Conservation (phyloP, 2,113 vertebrate genomes). For the Panthera uncia region DNA sequence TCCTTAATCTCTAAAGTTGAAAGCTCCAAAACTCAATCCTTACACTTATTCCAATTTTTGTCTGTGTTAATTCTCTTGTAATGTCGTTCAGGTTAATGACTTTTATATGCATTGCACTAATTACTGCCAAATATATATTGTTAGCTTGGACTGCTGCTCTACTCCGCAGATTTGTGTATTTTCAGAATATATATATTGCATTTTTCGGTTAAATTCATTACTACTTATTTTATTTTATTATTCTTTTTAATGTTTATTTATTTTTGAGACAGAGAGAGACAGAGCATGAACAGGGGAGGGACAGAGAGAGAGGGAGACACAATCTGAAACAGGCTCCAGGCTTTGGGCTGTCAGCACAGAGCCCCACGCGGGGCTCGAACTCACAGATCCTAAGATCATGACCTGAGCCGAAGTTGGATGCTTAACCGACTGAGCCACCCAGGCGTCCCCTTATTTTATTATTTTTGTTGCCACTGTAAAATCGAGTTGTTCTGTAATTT, state of each 20-base stretch:
- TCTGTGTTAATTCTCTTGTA: neutral
- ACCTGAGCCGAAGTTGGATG: too few relatives aligned
- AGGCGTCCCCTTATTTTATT: neutral
- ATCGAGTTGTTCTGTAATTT: neutral
- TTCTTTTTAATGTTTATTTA: neutral
- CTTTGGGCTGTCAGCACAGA: too few relatives aligned
- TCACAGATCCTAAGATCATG: too few relatives aligned
- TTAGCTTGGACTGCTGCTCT: neutral
- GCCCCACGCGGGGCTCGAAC: too few relatives aligned
- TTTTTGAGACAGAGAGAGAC: too few relatives aligned
- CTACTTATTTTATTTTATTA: neutral
- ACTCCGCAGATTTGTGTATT: neutral
- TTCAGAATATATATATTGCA: neutral
- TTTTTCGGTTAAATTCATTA: neutral
- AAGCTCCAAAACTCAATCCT: neutral
- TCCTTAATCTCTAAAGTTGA: neutral
- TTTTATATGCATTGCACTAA: neutral
- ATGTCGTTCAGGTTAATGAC: neutral
- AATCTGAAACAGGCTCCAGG: too few relatives aligned
- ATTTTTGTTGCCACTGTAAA: neutral
- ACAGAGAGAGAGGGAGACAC: too few relatives aligned
- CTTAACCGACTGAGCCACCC: too few relatives aligned
- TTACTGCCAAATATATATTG: neutral
- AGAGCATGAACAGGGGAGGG: too few relatives aligned
- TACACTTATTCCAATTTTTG: neutral